These are phyloP conservation scores for Trochalopteron elliotii DNA, from an alignment of 2,113 vertebrate species.

Conservation along the genomic window DNA sequence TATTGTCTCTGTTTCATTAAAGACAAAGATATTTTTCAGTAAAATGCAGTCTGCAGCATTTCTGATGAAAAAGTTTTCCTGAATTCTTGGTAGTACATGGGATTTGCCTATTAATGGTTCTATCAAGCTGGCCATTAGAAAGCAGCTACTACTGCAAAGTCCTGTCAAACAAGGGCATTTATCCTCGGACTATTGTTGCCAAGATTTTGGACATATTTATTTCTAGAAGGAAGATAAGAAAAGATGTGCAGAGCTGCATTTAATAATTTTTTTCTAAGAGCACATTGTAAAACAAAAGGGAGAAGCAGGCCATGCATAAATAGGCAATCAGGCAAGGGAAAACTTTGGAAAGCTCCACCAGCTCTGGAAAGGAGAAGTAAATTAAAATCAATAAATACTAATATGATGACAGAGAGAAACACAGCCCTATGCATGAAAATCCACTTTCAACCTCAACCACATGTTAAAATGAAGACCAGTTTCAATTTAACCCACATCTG, in stretches of 20 bases:
- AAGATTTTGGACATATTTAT: neutral
- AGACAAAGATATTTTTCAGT: neutral
- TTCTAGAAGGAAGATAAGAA: neutral
- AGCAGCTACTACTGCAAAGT: neutral
- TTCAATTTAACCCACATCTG: neutral
- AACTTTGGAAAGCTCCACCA: neutral
- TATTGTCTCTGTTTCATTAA: neutral
- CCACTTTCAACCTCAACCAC: neutral
- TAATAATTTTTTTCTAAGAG: neutral
- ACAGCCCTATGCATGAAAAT: neutral
- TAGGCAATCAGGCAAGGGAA: neutral
- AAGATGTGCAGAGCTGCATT: neutral
- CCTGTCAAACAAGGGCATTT: constrained; percentile 6
- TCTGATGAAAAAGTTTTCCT: neutral
- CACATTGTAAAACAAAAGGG: neutral
- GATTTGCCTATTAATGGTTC: neutral
- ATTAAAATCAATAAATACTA: neutral
- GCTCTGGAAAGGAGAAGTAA: neutral
- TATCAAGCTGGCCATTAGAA: neutral
- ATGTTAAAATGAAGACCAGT: neutral
- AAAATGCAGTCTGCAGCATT: neutral
- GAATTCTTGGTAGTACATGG: neutral
- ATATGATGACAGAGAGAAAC: neutral
- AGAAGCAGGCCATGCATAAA: neutral
- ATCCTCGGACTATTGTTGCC: neutral